Conservation (phyloP, 2,113 vertebrate genomes). For the Plestiodon gilberti region DNA sequence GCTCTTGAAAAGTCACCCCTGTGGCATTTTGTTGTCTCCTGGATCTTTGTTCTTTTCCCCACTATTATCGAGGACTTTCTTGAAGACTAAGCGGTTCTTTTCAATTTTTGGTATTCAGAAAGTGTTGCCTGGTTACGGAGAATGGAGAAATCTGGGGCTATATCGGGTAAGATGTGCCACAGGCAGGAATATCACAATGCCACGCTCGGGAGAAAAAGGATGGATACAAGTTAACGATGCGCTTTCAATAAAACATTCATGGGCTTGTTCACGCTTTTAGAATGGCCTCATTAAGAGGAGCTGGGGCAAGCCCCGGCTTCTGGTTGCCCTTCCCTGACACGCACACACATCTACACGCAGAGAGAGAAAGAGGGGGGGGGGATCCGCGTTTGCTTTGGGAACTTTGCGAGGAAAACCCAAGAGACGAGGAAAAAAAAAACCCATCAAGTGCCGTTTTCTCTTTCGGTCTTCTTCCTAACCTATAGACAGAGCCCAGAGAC, state of each 20-base stretch:
- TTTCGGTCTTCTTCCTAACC: no score
- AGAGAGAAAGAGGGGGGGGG: background rate
- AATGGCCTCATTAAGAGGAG: slow-evolving; percentile 90
- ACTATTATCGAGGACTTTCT: slow-evolving; percentile 96
- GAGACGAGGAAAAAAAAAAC: slow-evolving; percentile 25
- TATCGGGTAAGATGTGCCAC: slow-evolving; percentile 95
- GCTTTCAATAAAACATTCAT: slow-evolving; percentile 98
- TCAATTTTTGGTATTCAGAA: slow-evolving; percentile 99
- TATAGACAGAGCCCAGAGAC: no score
- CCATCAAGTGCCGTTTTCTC: no score
- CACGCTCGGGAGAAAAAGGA: slow-evolving; percentile 92
- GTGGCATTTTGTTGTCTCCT: slow-evolving; percentile 97
- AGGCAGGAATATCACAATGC: slow-evolving; percentile 96
- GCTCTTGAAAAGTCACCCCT: slow-evolving; percentile 99
- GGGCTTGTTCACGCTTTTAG: slow-evolving; percentile 96
- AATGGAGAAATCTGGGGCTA: slow-evolving; percentile 95
- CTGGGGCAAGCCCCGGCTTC: slow-evolving; percentile 77
- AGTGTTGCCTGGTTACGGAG: slow-evolving; percentile 99
- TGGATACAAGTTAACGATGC: slow-evolving; percentile 98
- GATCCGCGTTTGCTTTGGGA: slow-evolving; percentile 71
- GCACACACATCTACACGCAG: background rate
- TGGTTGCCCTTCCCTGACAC: slow-evolving; percentile 49
- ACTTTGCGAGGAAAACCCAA: slow-evolving; percentile 26
- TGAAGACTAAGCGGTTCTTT: slow-evolving; percentile 98
- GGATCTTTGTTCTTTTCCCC: slow-evolving; percentile 98